Conservation (phyloP, 2,113 vertebrate genomes). For the Vidua macroura region DNA sequence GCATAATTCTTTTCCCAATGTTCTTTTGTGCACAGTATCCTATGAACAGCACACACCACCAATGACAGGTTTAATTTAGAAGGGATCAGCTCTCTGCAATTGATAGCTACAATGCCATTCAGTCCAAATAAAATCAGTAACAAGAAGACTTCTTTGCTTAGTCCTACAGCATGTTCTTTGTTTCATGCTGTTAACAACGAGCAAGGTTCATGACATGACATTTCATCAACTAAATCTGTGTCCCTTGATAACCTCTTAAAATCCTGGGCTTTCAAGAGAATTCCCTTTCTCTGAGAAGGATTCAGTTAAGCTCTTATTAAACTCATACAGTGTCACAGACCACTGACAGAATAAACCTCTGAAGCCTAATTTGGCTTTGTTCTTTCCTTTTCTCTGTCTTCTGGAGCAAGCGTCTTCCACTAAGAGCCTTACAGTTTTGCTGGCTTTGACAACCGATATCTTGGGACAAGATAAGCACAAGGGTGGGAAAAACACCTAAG, state of each 20-base stretch:
- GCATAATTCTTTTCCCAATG: not conserved
- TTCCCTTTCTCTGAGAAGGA: not conserved
- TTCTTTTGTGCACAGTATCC: not conserved
- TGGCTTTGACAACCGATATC: not conserved
- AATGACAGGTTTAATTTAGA: not conserved
- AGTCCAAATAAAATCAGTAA: not conserved
- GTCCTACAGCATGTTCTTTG: not conserved
- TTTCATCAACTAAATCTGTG: not conserved
- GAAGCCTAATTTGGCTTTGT: not conserved
- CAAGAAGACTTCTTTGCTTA: not conserved
- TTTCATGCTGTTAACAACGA: not conserved
- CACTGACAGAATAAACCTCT: not conserved
- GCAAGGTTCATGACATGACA: not conserved
- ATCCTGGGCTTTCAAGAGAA: not conserved
- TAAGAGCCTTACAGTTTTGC: not conserved
- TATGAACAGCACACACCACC: not conserved
- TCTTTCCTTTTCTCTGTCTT: not conserved
- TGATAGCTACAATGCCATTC: not conserved
- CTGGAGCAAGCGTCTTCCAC: not conserved
- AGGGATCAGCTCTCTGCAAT: not conserved
- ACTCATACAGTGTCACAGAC: not conserved
- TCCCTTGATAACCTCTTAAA: constrained; percentile 9
- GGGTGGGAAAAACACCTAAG: not conserved
- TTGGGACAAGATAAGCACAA: not conserved
- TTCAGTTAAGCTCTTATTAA: constrained; percentile 34